Evolutionary conservation across 2,113 vertebrate genomes (phyloP).

Genomic region (Panthera leo): DNA sequence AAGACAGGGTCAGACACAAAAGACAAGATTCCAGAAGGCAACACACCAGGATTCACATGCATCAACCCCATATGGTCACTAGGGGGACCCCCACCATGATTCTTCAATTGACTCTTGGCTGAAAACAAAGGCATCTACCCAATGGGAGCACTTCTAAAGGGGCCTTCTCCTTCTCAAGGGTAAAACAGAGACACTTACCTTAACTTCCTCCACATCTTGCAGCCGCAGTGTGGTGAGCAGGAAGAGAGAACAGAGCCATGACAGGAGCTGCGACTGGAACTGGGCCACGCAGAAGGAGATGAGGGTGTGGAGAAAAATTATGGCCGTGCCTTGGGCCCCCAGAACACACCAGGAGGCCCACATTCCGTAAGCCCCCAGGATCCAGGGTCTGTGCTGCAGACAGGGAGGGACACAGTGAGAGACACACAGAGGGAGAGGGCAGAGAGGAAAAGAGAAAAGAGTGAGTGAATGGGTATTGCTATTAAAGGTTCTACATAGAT

Average conservation of each 20-base stretch:
- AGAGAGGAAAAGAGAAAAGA: neutral
- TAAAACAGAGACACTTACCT: conserved; percentile 84
- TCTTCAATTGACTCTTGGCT: too few species aligned
- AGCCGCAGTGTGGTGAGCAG: conserved; percentile 91
- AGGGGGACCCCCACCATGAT: neutral
- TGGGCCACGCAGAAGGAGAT: conserved; percentile 91
- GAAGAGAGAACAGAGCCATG: conserved; percentile 91
- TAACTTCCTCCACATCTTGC: conserved; percentile 89
- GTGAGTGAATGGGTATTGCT: neutral
- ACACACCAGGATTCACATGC: neutral
- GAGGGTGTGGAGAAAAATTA: conserved; percentile 89
- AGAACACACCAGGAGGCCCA: conserved; percentile 90
- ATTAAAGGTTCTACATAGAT: neutral
- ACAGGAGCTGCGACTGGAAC: conserved; percentile 86
- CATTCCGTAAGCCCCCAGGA: conserved; percentile 90
- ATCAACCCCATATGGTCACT: neutral
- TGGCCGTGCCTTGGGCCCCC: conserved; percentile 88
- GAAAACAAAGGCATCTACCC: neutral
- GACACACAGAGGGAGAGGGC: neutral
- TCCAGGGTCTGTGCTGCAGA: conserved; percentile 88
- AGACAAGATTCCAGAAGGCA: accelerated
- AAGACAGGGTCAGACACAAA: neutral
- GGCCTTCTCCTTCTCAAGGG: neutral
- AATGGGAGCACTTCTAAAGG: too few species aligned
- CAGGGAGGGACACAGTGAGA: conserved; percentile 6